phyloP scores from a whole-genome alignment of 1,140 invertebrate species.

The Fragariocoptes setiger region DNA sequence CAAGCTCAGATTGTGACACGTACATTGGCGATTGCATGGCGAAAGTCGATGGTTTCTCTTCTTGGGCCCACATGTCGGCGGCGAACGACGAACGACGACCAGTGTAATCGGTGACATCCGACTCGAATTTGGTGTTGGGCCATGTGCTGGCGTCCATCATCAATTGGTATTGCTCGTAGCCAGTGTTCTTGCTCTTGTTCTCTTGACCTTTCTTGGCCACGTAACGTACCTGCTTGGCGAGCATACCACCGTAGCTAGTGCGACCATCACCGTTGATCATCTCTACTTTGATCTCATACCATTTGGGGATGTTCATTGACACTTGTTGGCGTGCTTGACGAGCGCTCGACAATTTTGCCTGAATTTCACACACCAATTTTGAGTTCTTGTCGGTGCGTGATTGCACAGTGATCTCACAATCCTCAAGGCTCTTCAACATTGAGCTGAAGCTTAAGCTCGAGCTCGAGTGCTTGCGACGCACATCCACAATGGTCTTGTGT shows the following conservation, averaged over 20 bases:
- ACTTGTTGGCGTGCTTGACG: too few relatives aligned
- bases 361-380: neutral
- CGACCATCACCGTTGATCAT: too few relatives aligned
- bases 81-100: neutral
- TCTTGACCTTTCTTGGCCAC: neutral
- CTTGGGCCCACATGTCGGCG: neutral
- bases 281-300: too few relatives aligned
- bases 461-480: neutral
- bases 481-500: neutral
- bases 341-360: too few relatives aligned
- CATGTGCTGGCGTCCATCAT: too few relatives aligned
- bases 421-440: too few relatives aligned
- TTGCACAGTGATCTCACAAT: neutral
- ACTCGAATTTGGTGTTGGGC: too few relatives aligned
- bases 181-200: neutral
- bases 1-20: neutral
- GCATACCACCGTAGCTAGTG: too few relatives aligned
- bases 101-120: neutral
- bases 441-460: neutral
- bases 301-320: too few relatives aligned
- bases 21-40: neutral
- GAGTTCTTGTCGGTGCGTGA: neutral
- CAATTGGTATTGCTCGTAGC: too few relatives aligned
- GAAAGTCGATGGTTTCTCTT: neutral
- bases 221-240: too few relatives aligned